Conservation (phyloP, 2,888 invertebrate genomes). For the Heteromurus nitidus region DNA sequence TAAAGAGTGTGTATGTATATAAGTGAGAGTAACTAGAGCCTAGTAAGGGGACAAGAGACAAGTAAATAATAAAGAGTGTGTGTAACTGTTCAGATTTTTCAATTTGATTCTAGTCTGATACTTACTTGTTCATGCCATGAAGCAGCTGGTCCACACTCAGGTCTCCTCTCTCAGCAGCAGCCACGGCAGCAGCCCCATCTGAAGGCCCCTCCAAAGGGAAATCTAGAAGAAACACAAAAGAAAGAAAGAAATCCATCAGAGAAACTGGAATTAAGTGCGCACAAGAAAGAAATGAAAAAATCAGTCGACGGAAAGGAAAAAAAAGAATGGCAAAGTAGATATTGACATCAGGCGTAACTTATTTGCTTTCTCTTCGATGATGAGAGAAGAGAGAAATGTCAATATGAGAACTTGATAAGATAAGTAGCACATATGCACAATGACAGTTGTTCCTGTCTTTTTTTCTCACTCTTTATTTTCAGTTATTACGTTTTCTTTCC, state of each 20-base stretch:
- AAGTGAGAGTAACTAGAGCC: conserved; percentile 15
- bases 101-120: conserved; percentile 18
- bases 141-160: conserved; percentile 71
- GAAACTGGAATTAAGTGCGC: conserved; percentile 3
- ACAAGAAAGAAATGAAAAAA: conserved; percentile 43
- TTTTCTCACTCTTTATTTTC: no score
- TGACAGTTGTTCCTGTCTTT: no score
- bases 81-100: conserved; percentile 21
- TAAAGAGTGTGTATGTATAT: background rate
- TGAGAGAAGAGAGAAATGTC: no score
- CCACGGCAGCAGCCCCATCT: conserved; percentile 28
- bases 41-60: conserved; percentile 59
- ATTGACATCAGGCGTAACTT: no score
- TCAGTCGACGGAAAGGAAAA: conserved; percentile 12
- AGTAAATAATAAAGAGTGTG: conserved; percentile 6
- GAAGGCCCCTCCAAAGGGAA: conserved; percentile 66
- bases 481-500: no score
- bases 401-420: no score
- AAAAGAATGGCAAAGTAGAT: no score
- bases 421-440: no score
- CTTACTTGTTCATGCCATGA: conserved; percentile 73
- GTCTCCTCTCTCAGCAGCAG: conserved; percentile 66
- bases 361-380: no score
- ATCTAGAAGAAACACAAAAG: conserved; percentile 63
- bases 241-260: conserved; percentile 3